A percentile compares a stretch with the other conserved stretches of the same genome.
Conservation (phyloP, 2,113 vertebrate genomes). For the Ondatra zibethicus region DNA sequence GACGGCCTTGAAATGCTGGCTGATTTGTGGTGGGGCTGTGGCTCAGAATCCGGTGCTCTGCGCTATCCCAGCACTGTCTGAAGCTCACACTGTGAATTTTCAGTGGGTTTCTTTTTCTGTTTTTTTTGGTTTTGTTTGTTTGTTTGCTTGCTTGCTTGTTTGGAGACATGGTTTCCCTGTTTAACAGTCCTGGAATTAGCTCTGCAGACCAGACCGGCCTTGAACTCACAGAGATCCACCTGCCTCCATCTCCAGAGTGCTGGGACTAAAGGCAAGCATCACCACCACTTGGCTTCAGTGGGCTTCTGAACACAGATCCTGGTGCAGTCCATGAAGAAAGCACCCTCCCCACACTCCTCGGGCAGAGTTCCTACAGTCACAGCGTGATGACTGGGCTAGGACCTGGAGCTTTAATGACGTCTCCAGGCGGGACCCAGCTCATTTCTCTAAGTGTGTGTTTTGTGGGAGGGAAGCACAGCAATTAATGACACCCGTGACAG, state of each 20-base stretch:
- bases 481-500: neutral
- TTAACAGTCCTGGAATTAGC: too few relatives aligned
- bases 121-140: too few relatives aligned
- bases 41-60: neutral
- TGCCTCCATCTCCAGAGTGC: too few relatives aligned
- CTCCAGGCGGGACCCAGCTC: neutral
- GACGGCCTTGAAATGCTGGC: neutral
- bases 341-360: neutral
- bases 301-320: accelerated
- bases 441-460: slow-evolving; percentile 24
- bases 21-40: neutral
- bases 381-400: neutral
- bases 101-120: too few relatives aligned
- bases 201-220: too few relatives aligned
- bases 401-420: neutral
- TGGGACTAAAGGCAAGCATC: too few relatives aligned
- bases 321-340: neutral
- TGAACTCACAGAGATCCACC: too few relatives aligned
- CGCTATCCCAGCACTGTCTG: neutral
- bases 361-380: neutral
- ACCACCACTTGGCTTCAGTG: too few relatives aligned
- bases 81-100: neutral
- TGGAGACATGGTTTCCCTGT: too few relatives aligned
- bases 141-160: too few relatives aligned
- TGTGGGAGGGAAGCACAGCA: neutral